Base-by-base conservation (phyloP, 2,113 vertebrate species). In the Nothocercus nigrocapillus region DNA sequence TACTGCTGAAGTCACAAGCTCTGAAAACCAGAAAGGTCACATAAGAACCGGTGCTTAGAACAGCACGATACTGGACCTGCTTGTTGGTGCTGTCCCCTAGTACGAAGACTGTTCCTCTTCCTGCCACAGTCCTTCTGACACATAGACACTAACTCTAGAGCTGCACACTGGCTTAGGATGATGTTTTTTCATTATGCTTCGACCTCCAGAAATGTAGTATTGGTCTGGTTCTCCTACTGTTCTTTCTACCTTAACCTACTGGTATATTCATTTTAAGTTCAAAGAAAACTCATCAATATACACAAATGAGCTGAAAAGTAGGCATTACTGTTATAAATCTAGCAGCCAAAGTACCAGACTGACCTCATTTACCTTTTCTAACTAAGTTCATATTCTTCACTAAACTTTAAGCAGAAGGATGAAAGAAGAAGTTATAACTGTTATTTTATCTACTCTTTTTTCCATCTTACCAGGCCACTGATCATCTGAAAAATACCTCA, bases 121-220 rank as follows among this genome's bases (percentile, higher is more conserved):
- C 51, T 81, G 54, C 25, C 32, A 15, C 0, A 1, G 38, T 44
- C 12, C 36, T 45, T 75, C 51, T 22, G 11, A 64, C 36, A 14
- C 4, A 16, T 28, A 59, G 20, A 11, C 51, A 67, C 68, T 86
- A n/a, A 7, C 36, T 59, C 63, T 27, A n/a, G 13, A 40, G 56
- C 36, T 78, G 9, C 24, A 16, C 2, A 1, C 4, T 73, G 45
- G n/a, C 25, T 18, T 53, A 45, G 0, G 4, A 56, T 36, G 12
- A 58, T 32, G 18, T 85, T 24, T 27, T 72, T 75, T 51, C 4
- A 3, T 45, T 74, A 34, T 10, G 12, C 61, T 51, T 19, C 42
- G 25, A 78, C 19, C 15, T 90, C 56, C 47, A 54, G 21, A 90
- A 74, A 70, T 6, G 18, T 2, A 59, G 17, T 1, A 2, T 4